A percentile compares a stretch with the other conserved stretches of the same genome.
Conservation (phyloP, 1,140 invertebrate genomes). For the Achroia grisella region DNA sequence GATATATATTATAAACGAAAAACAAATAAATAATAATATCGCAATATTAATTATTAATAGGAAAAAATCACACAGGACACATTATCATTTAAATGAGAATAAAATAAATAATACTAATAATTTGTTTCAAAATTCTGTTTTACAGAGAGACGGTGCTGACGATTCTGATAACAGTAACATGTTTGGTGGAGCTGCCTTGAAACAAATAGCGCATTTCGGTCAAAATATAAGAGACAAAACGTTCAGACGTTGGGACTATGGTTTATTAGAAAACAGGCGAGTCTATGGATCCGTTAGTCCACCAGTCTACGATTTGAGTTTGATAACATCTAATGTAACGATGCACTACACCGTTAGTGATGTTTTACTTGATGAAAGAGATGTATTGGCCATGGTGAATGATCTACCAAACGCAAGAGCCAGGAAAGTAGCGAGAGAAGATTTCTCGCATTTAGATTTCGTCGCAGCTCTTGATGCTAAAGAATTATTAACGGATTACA, state of each 20-base stretch:
- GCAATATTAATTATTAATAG: too few species aligned
- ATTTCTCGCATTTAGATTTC: conserved; percentile 41
- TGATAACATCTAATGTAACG: conserved; percentile 30
- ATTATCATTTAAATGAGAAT: too few species aligned
- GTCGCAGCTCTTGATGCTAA: conserved; percentile 31
- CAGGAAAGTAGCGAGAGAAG: conserved; percentile 34
- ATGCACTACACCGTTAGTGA: conserved; percentile 54
- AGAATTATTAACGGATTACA: conserved; percentile 38
- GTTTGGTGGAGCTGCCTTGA: conserved; percentile 35
- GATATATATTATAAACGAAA: too few species aligned
- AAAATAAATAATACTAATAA: too few species aligned
- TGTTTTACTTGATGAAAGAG: conserved; percentile 35
- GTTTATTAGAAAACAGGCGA: conserved; percentile 18
- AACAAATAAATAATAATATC: too few species aligned
- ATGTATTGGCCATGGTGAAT: conserved; percentile 45
- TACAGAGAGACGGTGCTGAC: too few species aligned
- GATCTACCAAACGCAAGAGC: conserved; percentile 33
- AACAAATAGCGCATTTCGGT: conserved; percentile 50
- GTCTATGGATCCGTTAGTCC: conserved; percentile 29
- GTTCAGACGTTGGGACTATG: conserved; percentile 44
- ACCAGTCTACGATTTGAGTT: conserved; percentile 36
- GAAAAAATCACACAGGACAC: too few species aligned
- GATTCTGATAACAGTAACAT: too few species aligned
- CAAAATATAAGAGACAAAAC: conserved; percentile 46
- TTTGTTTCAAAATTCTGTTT: too few species aligned